Evolutionary conservation across 2,888 invertebrate genomes (phyloP), one percentile per base, ranked within the genome.

Genomic region (Drosophila mercatorum): DNA sequence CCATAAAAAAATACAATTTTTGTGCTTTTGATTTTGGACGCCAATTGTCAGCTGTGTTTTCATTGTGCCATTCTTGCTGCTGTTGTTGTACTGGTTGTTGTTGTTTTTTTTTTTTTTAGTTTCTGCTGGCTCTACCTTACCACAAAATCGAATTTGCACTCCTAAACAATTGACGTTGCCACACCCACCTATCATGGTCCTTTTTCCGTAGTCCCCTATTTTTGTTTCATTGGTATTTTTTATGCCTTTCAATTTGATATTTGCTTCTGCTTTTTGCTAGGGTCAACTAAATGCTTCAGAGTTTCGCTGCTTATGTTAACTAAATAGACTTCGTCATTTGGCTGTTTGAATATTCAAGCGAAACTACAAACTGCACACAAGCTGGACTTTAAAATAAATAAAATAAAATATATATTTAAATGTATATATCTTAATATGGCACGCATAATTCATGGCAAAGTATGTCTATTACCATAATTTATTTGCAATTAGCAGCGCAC

Each of bases 91-190:
- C 47, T 44, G 44, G 51, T 31, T 7, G 6, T 7, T 31, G 31
- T 31, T 31, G 3, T 5, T 31, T 31, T 31, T 6, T 34, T n/a
- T n/a, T 46, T 60, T 17, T 51, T 64, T 34, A 31, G n/a, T 17
- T 49, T n/a, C 14, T 26, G 65, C 68, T 74, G 66, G 49, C 58
- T 69, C 61, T 67, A 72, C 71, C 72, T 81, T 76, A 68, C 91
- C 90, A 77, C 91, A 91, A 91, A 90, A 90, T 90, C 89, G 90
- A 89, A 91, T 90, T 91, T 90, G 88, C 90, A 90, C 91, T 88
- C 88, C 88, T 84, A 84, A 84, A 88, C 90, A 90, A 91, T 90
- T 90, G 89, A 78, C 76, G 89, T 80, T 69, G 73, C 76, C 76
- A 77, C 83, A 83, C 56, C 57, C 62, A 43, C 53, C 51, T 62